Evolutionary conservation across 1,140 invertebrate genomes (phyloP), one percentile per base, ranked within the genome.

Genomic region (Eriocheir sinensis): DNA sequence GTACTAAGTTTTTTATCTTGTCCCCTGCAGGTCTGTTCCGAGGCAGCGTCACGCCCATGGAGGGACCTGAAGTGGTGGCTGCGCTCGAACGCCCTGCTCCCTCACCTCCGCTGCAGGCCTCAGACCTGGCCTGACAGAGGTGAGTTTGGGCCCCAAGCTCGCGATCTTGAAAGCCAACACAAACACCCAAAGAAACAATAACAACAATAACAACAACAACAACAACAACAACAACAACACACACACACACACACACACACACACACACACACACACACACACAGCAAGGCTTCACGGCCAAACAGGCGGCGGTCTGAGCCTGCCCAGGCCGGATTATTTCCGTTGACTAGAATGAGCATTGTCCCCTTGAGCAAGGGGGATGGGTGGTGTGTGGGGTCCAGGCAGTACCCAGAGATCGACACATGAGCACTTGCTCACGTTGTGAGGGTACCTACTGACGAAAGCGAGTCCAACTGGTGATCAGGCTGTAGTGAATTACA

Each of bases 301-400:
- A n/a, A 0, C 79, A 4, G 48, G 86, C 53, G 60, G 72, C 60
- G 53, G 93, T 30, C 93, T 94, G 0, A 38, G n/a, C n/a, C n/a
- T n/a, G n/a, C n/a, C n/a, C n/a, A n/a, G n/a, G n/a, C n/a, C n/a
- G n/a, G n/a, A n/a, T 94, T 36, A 89, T 88, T 8, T 88, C 93
- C 21, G 32, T 99, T 96, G 98, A 99, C 97, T 98, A 99, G 96
- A 97, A 98, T 96, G 98, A 99, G 97, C 99, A 99, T 96, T 99
- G 99, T 98, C 98, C 98, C 97, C n/a, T n/a, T n/a, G n/a, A n/a
- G n/a, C n/a, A n/a, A n/a, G n/a, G n/a, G n/a, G n/a, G n/a, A n/a
- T n/a, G n/a, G n/a, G n/a, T n/a, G n/a, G n/a, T n/a, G n/a, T n/a
- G n/a, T n/a, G n/a, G n/a, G n/a, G n/a, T n/a, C n/a, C n/a, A n/a